Conservation (phyloP, 1,140 invertebrate species). For the Venturia canescens region DNA sequence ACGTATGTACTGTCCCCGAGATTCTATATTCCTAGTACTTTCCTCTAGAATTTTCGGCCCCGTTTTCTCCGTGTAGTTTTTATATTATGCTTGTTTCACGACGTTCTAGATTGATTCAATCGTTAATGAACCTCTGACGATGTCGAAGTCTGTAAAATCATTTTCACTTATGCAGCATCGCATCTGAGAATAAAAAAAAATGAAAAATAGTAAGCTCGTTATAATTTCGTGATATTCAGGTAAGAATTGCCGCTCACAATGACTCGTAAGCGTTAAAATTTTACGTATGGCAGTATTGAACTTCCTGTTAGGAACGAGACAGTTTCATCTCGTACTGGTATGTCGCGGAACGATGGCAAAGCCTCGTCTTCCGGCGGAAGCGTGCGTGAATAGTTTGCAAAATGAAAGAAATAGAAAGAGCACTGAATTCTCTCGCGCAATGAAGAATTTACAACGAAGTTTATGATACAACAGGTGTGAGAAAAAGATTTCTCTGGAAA, state of each 20-base stretch:
- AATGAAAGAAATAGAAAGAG: constrained; percentile 54
- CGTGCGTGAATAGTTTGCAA: constrained; percentile 37
- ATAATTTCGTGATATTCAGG: not conserved
- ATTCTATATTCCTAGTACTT: no score
- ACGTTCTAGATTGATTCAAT: not conserved
- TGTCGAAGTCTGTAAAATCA: not conserved
- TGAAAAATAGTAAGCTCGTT: not conserved
- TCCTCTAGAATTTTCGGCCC: no score
- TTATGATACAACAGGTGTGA: constrained; percentile 21
- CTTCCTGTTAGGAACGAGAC: constrained; percentile 3
- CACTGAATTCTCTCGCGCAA: constrained; percentile 20
- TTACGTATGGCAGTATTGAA: not conserved
- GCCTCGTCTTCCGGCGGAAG: constrained; percentile 29
- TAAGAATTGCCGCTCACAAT: not conserved
- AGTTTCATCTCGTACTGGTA: constrained; percentile 27
- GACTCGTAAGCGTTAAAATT: not conserved
- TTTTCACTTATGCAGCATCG: not conserved
- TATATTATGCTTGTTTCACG: not conserved
- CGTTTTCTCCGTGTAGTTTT: no score
- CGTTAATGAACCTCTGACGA: not conserved
- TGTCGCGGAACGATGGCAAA: constrained; percentile 31
- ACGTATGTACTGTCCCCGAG: no score
- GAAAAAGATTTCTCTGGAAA: not conserved
- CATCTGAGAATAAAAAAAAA: not conserved
- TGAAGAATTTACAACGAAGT: not conserved